Evolutionary conservation across 2,797 vertebrate species (phyloP), one percentile per base, ranked within the genome.

Genomic region (Lindbergichthys nudifrons): DNA sequence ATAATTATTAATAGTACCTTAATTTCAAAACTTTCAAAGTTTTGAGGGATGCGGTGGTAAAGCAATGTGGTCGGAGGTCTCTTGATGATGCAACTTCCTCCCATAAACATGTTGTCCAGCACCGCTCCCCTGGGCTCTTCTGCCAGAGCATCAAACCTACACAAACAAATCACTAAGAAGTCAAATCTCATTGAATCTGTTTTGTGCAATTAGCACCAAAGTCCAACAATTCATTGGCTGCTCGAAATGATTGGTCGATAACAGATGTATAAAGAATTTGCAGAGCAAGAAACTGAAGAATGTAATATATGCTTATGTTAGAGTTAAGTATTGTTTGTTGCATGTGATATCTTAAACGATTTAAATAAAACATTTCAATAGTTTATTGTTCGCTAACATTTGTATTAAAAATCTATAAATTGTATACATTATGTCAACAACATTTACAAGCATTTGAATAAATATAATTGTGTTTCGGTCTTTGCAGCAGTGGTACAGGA

Each of bases 91-190:
- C 96, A 98, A 8, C 65, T 76, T 80, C 92, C 96, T 82, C 96
- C 97, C 78, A 96, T 94, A 74, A 97, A 96, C 26, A 90, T 93
- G 86, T 96, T 97, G 76, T 94, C 95, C 71, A 98, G 94, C n/a
- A 99, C 95, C 3, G 94, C 92, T 4, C 92, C 97, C 84, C 94
- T 91, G 11, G 85, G 92, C 60, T 95, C 93, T 74, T 96, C 94
- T 1, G 96, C 92, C 10, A 97, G 67, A 75, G 89, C 88, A 72
- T 99, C 96, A 89, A 95, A 98, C 75, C 98, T 99, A 81, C 50
- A 83, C 12, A 80, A 18, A 73, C 26, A 78, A 50, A 60, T 21
- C 3, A 15, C 5, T 2, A 4, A 19, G 26, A 60, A 58, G 45
- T 42, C 5, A 69, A 54, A 54, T 58, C 10, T 42, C 3, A 43